phyloP scores from a whole-genome alignment of 2,113 vertebrate species.

The Crotalus viridis region DNA sequence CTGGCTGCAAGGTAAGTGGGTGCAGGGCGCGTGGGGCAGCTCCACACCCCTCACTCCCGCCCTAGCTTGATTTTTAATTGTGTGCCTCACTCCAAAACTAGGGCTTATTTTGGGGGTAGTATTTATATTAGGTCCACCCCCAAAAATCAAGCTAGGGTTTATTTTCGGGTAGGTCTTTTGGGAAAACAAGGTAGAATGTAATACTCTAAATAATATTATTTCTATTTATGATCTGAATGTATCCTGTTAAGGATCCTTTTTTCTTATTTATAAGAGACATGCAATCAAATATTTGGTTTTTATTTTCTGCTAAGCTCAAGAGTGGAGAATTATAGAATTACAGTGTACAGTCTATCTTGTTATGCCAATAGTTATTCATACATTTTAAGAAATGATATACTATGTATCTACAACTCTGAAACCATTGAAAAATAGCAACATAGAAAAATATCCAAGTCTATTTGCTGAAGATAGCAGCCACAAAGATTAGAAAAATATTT shows the following conservation, averaged over 20 bases:
- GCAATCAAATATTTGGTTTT: neutral
- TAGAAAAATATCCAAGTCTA: neutral
- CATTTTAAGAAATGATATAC: neutral
- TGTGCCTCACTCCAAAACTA: too few species aligned
- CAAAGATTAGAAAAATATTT: constrained; percentile 2
- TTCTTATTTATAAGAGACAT: neutral
- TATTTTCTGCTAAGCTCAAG: neutral
- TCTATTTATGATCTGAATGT: neutral
- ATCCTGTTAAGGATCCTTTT: neutral
- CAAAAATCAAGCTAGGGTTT: too few species aligned
- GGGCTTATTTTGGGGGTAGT: too few species aligned
- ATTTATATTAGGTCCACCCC: too few species aligned
- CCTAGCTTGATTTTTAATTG: too few species aligned
- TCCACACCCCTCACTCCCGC: too few species aligned
- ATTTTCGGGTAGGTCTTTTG: too few species aligned
- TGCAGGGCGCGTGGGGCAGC: too few species aligned
- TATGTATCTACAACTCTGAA: constrained; percentile 6
- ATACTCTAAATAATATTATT: neutral
- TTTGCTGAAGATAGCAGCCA: neutral
- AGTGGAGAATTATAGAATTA: too few species aligned
- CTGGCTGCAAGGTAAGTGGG: too few species aligned
- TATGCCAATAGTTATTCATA: neutral
- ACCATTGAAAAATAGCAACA: neutral
- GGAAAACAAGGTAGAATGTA: neutral
- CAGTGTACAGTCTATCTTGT: neutral